These are phyloP conservation scores for Papio anubis DNA, from an alignment of 2,113 vertebrate species.

Conservation along the genomic window DNA sequence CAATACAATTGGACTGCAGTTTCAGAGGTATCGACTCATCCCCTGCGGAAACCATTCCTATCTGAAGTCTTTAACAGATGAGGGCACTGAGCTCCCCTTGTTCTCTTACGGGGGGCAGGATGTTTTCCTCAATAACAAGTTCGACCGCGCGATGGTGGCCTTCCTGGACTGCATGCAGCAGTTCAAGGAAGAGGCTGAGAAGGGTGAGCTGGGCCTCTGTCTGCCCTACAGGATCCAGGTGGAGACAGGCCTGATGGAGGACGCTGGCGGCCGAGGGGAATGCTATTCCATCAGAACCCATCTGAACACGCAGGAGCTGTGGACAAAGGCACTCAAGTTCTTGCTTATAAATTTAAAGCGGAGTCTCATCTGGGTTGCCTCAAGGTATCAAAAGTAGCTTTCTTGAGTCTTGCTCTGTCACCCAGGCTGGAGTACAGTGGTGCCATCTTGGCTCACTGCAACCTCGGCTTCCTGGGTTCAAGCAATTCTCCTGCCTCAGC, in stretches of 20 bases:
- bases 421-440: too few relatives aligned
- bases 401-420: too few relatives aligned
- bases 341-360: conserved; percentile 96
- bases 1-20: conserved; percentile 91
- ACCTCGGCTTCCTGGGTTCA: too few relatives aligned
- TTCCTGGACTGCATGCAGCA: conserved; percentile 98
- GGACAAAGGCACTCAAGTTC: conserved; percentile 95
- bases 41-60: conserved; percentile 94
- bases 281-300: conserved; percentile 95
- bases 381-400: conserved; percentile 88
- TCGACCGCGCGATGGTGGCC: conserved; percentile 95
- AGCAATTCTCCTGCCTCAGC: too few relatives aligned
- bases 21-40: conserved; percentile 93
- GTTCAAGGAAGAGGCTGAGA: conserved; percentile 94
- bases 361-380: conserved; percentile 94
- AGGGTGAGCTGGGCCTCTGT: conserved; percentile 90
- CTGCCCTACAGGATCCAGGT: conserved; percentile 95
- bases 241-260: conserved; percentile 94
- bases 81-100: conserved; percentile 87
- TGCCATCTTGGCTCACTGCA: too few relatives aligned
- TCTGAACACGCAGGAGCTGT: conserved; percentile 94
- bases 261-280: conserved; percentile 88
- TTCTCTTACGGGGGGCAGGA: conserved; percentile 90
- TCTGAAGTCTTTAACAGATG: conserved; percentile 89
- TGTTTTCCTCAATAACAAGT: conserved; percentile 93